Evolutionary conservation across 2,888 invertebrate species (phyloP), one percentile per base, ranked within the genome.

Genomic region (Athetis lepigone): DNA sequence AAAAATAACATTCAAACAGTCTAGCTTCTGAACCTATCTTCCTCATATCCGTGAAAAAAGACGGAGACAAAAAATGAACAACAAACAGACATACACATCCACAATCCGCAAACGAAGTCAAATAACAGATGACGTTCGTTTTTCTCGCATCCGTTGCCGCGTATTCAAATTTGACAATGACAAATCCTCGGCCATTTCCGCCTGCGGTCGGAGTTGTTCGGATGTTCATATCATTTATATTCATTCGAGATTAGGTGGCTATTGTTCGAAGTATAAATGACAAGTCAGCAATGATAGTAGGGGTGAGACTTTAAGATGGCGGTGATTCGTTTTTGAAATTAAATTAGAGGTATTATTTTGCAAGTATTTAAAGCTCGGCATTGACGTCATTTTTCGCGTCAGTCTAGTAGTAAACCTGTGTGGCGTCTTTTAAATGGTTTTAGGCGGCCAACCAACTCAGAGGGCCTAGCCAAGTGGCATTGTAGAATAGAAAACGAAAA

Each of bases 91-190:
- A 63, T 40, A 77, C 70, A 71, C 54, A 80, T 75, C 60, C 29
- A 59, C 55, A 65, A 71, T 61, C 37, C 64, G 70, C 79, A 69
- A 68, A 55, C 57, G 45, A 72, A 77, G 67, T 72, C 80, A 59
- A 77, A 81, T 85, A 90, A 92, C 92, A 91, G 91, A 93, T 93
- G 93, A 92, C 86, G 85, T 90, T 91, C 92, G 92, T 92, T 92
- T 92, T 91, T 91, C 92, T 88, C 90, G 85, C 90, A 90, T 90
- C 91, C 90, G 90, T 76, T 88, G 83, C 89, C 87, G 83, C 87
- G 91, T 90, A 94, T 94, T 94, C 92, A 94, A 94, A 94, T 93
- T 90, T 93, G 93, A 94, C 93, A 90, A 80, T 92, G 94, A 93
- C 93, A 93, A 92, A 94, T 94, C 88, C 85, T 84, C 90, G 91